Evolutionary conservation across 2,888 invertebrate species (phyloP).

Genomic region (Onchidella celtica): DNA sequence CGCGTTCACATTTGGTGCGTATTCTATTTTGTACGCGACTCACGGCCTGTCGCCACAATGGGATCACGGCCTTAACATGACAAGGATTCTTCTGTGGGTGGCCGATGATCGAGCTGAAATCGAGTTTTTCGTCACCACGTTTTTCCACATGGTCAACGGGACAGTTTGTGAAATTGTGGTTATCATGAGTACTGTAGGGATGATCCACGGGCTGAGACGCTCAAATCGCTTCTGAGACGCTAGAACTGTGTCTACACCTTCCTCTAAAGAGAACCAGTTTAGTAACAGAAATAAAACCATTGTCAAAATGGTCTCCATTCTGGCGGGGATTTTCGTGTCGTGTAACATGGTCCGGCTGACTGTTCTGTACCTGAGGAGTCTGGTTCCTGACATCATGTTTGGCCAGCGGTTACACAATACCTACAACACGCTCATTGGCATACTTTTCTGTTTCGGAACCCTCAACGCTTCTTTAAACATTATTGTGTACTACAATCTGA

Average conservation of each 20-base stretch:
- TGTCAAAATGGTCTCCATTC: conserved; percentile 27
- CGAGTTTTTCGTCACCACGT: not conserved
- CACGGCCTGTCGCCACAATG: not conserved
- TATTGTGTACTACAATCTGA: conserved; percentile 15
- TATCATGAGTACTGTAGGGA: conserved; percentile 1
- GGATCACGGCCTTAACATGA: not conserved
- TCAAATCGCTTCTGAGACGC: not conserved
- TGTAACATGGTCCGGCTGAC: conserved; percentile 12
- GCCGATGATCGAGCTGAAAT: not conserved
- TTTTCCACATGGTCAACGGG: not conserved
- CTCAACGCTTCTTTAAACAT: conserved; percentile 1
- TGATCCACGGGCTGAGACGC: conserved; percentile 5
- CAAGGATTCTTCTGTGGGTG: not conserved
- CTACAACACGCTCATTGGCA: conserved; percentile 3
- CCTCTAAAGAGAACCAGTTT: not conserved
- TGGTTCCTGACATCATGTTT: conserved; percentile 12
- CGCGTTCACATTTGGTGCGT: not conserved
- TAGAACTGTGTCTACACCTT: not conserved
- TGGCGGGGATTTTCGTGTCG: conserved; percentile 18
- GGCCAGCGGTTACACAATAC: conserved; percentile 6
- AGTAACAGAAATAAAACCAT: conserved; percentile 18
- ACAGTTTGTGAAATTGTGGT: conserved; percentile 17
- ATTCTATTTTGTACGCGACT: not conserved
- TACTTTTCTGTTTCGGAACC: conserved; percentile 1
- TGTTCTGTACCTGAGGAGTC: not conserved